Base-by-base conservation (phyloP, 2,113 vertebrate genomes). In the Semnornis frantzii region DNA sequence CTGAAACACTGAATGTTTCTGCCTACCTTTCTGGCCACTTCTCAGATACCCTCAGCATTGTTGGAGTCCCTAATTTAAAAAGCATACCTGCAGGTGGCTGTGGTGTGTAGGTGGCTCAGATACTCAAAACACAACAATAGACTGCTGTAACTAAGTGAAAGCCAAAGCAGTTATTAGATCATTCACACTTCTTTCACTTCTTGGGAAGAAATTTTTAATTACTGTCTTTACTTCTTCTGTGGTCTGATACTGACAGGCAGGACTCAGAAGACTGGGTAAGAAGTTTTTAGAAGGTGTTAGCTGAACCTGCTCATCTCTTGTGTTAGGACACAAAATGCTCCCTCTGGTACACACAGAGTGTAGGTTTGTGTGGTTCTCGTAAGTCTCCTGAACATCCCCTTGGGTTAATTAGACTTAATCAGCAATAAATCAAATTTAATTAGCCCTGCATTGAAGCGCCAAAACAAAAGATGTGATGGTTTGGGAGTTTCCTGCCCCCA, bases 221-320 rank as follows among this genome's bases (percentile, higher is more conserved):
- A 88, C 3, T 70, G 6, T 74, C 10, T 55, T 78, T 58, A 27
- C 10, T 86, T 84, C 6, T 27, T 11, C 25, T 52, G 7, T 87
- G 82, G 78, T 73, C 55, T 50, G 19, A 52, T 72, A 69, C 15
- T 79, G 50, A 25, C 25, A 73, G 25, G 6, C 39, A 55, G 78
- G 52, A 46, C 19, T 2, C 7, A 60, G 57, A 50, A 65, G 25
- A 59, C 7, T 0, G 0, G 39, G 2, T 46, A 66, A n/a, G 20
- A 82, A 58, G 10, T 76, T 81, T 91, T 76, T 58, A 52, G 21
- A 50, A 42, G 37, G 15, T 23, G 3, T 17, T 71, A 37, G 18
- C 63, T 65, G 71, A 80, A 70, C 21, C 28, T 52, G 12, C 3
- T 2, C 12, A 8, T 12, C 77, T 14, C 3, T 59, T 72, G 8